A percentile compares a stretch with the other conserved stretches of the same genome.
Conservation (phyloP, 2,888 invertebrate species). For the Callyntrura sp. region DNA sequence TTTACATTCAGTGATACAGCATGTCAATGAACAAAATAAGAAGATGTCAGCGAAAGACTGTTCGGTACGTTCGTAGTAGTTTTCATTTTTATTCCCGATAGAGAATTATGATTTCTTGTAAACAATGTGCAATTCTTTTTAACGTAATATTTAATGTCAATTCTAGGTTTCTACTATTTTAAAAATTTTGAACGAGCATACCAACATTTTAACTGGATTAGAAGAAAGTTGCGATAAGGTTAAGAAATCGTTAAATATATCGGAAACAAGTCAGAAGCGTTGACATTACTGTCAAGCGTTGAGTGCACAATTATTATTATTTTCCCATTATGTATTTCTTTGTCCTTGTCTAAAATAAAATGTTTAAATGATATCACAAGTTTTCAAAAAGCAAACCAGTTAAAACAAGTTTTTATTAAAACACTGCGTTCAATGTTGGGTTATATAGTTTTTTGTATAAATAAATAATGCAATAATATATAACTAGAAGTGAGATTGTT, state of each 20-base stretch:
- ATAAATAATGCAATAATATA: too few relatives aligned
- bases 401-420: too few relatives aligned
- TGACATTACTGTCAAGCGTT: neutral
- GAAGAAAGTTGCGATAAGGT: constrained; percentile 93
- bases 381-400: too few relatives aligned
- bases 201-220: constrained; percentile 98
- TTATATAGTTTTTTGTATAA: too few relatives aligned
- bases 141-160: neutral
- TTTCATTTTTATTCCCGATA: constrained; percentile 1
- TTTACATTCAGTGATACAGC: constrained; percentile 97
- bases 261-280: neutral
- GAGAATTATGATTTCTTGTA: neutral
- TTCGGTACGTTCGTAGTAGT: constrained; percentile 1
- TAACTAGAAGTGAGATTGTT: too few relatives aligned
- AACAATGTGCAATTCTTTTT: neutral
- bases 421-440: too few relatives aligned
- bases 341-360: neutral
- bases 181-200: constrained; percentile 97
- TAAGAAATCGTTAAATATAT: constrained; percentile 88
- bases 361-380: neutral
- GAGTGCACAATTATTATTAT: neutral
- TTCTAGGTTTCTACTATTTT: constrained; percentile 89
- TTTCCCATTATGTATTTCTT: neutral
- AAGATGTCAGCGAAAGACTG: constrained; percentile 88
- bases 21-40: constrained; percentile 95